Conservation (phyloP, 2,888 invertebrate genomes). For the Microctonus hyperodae region DNA sequence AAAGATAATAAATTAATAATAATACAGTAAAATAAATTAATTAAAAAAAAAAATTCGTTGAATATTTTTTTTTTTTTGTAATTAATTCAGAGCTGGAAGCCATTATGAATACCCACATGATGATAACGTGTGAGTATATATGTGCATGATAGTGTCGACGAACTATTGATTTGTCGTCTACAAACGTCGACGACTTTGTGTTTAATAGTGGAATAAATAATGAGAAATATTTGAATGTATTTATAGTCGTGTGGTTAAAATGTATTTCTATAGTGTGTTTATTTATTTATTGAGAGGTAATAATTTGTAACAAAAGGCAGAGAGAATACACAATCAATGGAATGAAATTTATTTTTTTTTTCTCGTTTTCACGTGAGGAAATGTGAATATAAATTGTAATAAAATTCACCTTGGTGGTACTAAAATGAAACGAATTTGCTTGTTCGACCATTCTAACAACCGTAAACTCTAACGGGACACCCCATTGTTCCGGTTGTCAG, state of each 20-base stretch:
- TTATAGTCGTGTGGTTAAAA: no score
- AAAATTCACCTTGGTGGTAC: not conserved
- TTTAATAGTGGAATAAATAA: no score
- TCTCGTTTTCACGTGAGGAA: no score
- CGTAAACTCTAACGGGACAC: conserved; percentile 42
- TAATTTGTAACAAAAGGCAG: no score
- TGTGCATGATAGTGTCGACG: conserved; percentile 50
- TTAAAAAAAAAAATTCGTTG: not conserved
- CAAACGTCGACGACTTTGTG: not conserved
- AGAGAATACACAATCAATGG: no score
- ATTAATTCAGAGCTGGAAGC: not conserved
- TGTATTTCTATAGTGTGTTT: no score
- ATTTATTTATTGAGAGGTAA: no score
- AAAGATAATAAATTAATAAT: no score
- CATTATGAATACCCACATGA: conserved; percentile 23
- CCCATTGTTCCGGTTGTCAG: conserved; percentile 39
- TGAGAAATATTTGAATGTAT: no score
- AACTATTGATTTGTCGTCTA: conserved; percentile 53
- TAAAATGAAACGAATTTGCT: conserved; percentile 22
- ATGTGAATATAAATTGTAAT: no score
- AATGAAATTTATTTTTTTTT: no score
- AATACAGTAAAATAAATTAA: no score
- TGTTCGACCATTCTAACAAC: conserved; percentile 33
- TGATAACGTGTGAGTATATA: conserved; percentile 16
- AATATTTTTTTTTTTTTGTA: not conserved